Base-by-base conservation (phyloP, 2,888 invertebrate genomes). In the Leptinotarsa peninsularis region DNA sequence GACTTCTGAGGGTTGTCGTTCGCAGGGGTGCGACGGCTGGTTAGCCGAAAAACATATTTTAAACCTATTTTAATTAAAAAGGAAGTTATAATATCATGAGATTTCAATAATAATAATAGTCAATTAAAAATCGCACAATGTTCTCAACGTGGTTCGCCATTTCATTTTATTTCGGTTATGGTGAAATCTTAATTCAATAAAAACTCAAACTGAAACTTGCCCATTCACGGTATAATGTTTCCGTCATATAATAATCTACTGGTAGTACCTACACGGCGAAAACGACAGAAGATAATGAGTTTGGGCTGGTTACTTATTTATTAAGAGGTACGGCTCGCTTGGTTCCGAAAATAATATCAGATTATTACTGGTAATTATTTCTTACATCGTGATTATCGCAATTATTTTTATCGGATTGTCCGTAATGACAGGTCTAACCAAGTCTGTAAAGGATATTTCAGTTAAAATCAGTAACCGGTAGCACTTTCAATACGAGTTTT, bases 141-240 rank as follows among this genome's bases (percentile, higher is more conserved):
- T 76, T 71, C 54, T 68, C 68, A 71, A 76, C 69, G 66, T 71
- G 67, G 50, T 54, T 18, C 21, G 49, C 49, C n/a, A 60, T 71
- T 71, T 71, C 71, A 23, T 13, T 67, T 56, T 71, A 69, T 60
- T 66, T 60, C 2, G 23, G 21, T 50, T 33, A 66, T 49, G 73
- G 54, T 77, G 74, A 76, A 72, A 73, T 76, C 77, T 77, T 76
- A 72, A 77, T 77, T 79, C 74, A 71, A 74, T 70, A 77, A 79
- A 74, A 79, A 76, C 76, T 73, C 27, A 76, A 21, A 49, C 56
- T 56, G 71, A 60, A 18, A 63, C 71, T 68, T 71, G 68, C 23
- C 67, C 73, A 76, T 67, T 71, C 67, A 67, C 70, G 50, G 68
- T 69, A 75, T 73, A 71, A 72, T 72, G 74, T 71, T 56, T 73